Base-by-base conservation (phyloP, 2,797 vertebrate species). In the Lophotriccus pileatus region DNA sequence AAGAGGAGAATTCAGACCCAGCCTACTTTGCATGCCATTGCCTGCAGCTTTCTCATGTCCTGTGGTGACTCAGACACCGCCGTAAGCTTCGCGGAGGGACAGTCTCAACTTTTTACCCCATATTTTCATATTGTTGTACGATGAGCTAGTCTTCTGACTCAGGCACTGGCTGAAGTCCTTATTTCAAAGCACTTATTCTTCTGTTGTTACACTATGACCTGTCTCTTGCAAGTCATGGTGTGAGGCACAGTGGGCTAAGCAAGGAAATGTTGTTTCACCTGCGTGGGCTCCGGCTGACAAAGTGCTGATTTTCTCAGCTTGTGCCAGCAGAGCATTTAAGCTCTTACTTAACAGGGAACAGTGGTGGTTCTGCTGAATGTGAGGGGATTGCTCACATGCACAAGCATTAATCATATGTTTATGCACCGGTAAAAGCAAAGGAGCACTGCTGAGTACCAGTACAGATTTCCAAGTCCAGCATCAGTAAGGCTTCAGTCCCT, bases 31-130 rank as follows among this genome's bases (percentile, higher is more conserved):
- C 80, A 14, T 72, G 79, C 78, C 53, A 28, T 69, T 82, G 75
- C 91, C 77, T 62, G 93, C 94, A 87, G 95, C 79, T 70, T 56
- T 74, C 92, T 83, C 81, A 3, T 20, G 32, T 79, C 69, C 82
- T 78, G 84, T 80, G 66, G 84, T 90, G 96, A 95, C 84, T 94
- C 97, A 93, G 83, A 87, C 84, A 47, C 66, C 70, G 72, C 93
- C 12, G 18, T 41, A 62, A 89, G 59, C 89, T 91, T 72, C 3
- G 0, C 5, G 1, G 73, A 69, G 86, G 75, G 83, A 56, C 7
- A 0, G 46, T 14, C 84, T 95, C 83, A 91, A 94, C 92, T 93
- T 94, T 93, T 90, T 91, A 90, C 93, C 93, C 72, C 32, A 36
- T 77, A 25, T 91, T 96, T 90, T 58, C 62, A 47, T 89, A 85